Base-by-base conservation (phyloP, 2,797 vertebrate species). In the Phoeniculus purpureus region DNA sequence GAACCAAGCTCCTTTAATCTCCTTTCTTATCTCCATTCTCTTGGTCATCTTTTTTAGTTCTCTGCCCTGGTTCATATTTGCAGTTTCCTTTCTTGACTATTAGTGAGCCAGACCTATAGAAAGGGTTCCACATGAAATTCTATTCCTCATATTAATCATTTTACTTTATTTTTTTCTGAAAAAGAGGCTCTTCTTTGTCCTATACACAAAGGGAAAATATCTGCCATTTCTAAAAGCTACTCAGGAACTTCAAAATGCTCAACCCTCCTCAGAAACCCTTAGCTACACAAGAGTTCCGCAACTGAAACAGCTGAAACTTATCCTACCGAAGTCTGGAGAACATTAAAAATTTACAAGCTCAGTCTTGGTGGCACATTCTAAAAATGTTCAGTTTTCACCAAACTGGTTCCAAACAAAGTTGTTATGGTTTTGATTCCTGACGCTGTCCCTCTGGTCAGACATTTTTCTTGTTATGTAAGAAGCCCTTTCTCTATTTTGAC, bases 351-450 rank as follows among this genome's bases (percentile, higher is more conserved):
- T 67, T 58, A 55, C 21, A 58, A 59, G 61, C 26, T 90, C 43
- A 48, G 68, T 34, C 40, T 51, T 77, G 43, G 51, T 71, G 71
- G 68, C 37, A 64, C 12, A 10, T 89, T 51, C 65, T 26, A 59
- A 78, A 93, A 79, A 50, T n/a, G 58, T 27, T 40, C 64, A 90
- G 45, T 34, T 86, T 85, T 65, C 58, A 90, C n/a, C n/a, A 87
- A 86, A 67, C 2, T 12, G 11, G 20, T 54, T 84, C 76, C 45
- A 71, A 89, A 74, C 0, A 16, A 47, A 70, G 21, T 22, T 56
- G 13, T 31, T 74, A 19, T 17, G 51, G 54, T 43, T 92, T 72
- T 8, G 2, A 20, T 27, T 95, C 7, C 66, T 77, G 51, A 87
- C 43, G 40, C 27, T 51, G 27, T 37, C 37, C 21, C 23, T 8